Evolutionary conservation across 37 sponge, comb jelly and placozoan species (phyloP), one percentile per base, ranked within the genome.

Genomic region (Geodia barretti): DNA sequence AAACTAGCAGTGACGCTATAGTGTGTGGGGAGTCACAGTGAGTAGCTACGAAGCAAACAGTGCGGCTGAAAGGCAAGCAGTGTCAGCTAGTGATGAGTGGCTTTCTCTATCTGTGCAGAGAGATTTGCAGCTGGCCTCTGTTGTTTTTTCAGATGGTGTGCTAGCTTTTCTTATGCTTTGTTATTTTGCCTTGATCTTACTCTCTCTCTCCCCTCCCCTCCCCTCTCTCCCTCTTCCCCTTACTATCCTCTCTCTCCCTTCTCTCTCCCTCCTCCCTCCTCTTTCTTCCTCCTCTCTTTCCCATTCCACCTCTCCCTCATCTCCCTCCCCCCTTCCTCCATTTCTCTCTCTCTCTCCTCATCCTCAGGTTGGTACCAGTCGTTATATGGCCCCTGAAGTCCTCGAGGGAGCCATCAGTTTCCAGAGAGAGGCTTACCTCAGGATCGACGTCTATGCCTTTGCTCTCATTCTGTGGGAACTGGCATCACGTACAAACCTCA

Each of bases 351-450:
- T 35, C 75, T 86, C 79, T 17, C 33, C 71, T 26, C 43, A 35
- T 38, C n/a, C 42, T 35, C 63, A 68, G 79, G 97, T 94, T 14
- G 97, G 97, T 38, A 96, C 97, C 36, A 72, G 67, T 66, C 73
- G 97, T 2, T 96, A 96, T 78, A 96, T 94, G 97, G 86, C 92
- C 60, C 94, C 94, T 0, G 97, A 96, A 70, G 83, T 96, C 32
- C 68, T 96, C 30, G 87, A 94, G 29, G 92, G 92, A 2, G 84
- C 87, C 32, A 86, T 96, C 39, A 88, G 43, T 71, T 94, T 91
- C 34, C 25, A 74, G 5, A 32, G 78, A 28, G 93, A 93, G 62
- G 64, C 85, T 9, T 90, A 83, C 74, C 64, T 87, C 36, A 77
- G 80, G 64, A 94, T 96, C 8, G 97, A 96, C 39, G 67, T 88